phyloP scores from a whole-genome alignment of 2,113 vertebrate species.

The Cairina moschata region DNA sequence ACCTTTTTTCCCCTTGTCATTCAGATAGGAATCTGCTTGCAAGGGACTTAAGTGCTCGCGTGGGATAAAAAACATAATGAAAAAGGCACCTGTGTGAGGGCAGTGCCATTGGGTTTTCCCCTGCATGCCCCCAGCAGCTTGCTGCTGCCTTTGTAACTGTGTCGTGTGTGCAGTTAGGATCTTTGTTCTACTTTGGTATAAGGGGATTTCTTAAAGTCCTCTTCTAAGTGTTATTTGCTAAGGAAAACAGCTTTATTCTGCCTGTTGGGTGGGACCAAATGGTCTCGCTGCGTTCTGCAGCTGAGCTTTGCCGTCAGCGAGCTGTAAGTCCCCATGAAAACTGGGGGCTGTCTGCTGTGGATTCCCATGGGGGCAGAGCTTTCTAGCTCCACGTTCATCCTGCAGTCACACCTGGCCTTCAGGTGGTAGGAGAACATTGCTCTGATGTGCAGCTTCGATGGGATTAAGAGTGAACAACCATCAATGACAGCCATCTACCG shows the following conservation, averaged over 20 bases:
- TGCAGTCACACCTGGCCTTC: not conserved
- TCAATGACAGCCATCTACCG: not conserved
- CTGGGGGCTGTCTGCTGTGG: rapidly evolving
- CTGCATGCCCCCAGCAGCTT: not conserved
- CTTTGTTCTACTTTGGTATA: not conserved
- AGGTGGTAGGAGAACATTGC: not conserved
- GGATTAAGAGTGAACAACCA: not conserved
- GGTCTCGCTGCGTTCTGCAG: not conserved
- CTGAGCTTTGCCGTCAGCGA: not conserved
- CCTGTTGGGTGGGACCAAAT: not conserved
- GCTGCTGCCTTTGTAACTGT: not conserved
- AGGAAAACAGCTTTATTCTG: not conserved
- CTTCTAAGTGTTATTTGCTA: not conserved
- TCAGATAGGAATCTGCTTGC: not conserved
- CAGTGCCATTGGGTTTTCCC: not conserved
- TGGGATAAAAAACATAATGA: not conserved
- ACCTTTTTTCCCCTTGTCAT: not conserved
- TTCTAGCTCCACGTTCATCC: not conserved
- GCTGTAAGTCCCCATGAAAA: not conserved
- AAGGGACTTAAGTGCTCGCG: rapidly evolving
- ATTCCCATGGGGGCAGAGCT: not conserved
- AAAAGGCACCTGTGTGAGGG: not conserved
- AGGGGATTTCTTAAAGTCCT: not conserved
- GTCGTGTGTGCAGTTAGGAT: not conserved
- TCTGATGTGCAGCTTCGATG: not conserved